Conservation (phyloP, 35 echinoderm and acorn worm genomes). For the Lytechinus pictus region DNA sequence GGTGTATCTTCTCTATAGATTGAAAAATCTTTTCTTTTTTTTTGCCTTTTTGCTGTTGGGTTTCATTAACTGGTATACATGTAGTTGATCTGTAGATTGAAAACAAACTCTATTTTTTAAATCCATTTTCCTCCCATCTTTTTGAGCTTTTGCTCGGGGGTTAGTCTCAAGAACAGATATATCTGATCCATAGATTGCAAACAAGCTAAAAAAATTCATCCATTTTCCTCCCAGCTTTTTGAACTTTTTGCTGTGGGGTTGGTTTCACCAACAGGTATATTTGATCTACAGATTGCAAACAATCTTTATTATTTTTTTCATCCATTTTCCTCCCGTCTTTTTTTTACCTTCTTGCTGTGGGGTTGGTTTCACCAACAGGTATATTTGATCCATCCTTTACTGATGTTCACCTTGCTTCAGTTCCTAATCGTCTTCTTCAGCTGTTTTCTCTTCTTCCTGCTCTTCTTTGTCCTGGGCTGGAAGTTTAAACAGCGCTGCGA, state of each 20-base stretch:
- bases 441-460: constrained; percentile 72
- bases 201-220: not conserved
- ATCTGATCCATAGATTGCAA: not conserved
- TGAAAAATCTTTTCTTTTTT: no score
- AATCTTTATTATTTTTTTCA: not conserved
- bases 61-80: no score
- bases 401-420: constrained; percentile 60
- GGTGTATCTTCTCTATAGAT: no score
- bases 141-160: not conserved
- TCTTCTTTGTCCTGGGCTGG: constrained; percentile 75
- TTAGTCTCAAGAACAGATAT: constrained; percentile 8
- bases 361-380: constrained; percentile 43
- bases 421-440: constrained; percentile 78
- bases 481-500: constrained; percentile 74
- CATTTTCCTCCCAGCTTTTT: not conserved
- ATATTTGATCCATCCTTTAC: constrained; percentile 43
- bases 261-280: constrained; percentile 47
- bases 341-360: not conserved
- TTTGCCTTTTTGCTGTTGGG: no score
- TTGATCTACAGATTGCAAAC: constrained; percentile 28
- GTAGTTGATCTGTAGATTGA: no score
- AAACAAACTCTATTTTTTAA: no score
- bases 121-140: no score
- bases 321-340: not conserved
- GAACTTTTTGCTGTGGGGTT: not conserved